Conservation (phyloP, 1,140 invertebrate genomes). For the Leptinotarsa texana region DNA sequence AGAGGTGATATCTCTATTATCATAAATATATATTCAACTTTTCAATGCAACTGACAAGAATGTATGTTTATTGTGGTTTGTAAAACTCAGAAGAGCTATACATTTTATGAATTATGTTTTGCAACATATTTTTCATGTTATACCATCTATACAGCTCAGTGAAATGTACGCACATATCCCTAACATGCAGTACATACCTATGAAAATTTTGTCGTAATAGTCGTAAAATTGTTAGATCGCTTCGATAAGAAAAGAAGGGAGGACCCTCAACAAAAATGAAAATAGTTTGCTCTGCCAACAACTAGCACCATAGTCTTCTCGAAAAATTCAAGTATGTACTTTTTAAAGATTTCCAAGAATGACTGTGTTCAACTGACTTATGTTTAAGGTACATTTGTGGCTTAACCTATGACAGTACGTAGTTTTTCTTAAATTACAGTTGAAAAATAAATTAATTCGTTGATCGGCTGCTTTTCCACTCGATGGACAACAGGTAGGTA, state of each 20-base stretch:
- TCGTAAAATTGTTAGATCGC: too few species aligned
- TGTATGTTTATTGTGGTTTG: too few species aligned
- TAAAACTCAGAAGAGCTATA: too few species aligned
- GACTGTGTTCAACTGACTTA: background rate
- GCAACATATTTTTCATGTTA: too few species aligned
- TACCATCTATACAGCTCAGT: too few species aligned
- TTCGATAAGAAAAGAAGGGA: too few species aligned
- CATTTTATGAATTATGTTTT: too few species aligned
- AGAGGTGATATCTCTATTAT: too few species aligned
- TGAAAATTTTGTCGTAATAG: too few species aligned
- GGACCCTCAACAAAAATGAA: background rate
- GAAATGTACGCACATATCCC: background rate
- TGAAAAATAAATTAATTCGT: constrained; percentile 24
- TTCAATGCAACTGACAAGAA: too few species aligned
- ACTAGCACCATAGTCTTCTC: background rate
- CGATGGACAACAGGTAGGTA: constrained; percentile 74
- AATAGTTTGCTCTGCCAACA: background rate
- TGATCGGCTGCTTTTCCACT: constrained; percentile 65
- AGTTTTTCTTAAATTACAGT: constrained; percentile 20
- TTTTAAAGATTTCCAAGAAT: background rate
- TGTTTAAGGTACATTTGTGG: constrained; percentile 4
- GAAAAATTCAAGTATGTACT: background rate
- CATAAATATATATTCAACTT: too few species aligned
- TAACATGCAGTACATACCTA: background rate
- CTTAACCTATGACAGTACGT: constrained; percentile 29